A percentile compares a stretch with the other conserved stretches of the same genome.
Evolutionary conservation across 1,140 invertebrate species (phyloP).

Genomic region (Drosophila malerkotliana): DNA sequence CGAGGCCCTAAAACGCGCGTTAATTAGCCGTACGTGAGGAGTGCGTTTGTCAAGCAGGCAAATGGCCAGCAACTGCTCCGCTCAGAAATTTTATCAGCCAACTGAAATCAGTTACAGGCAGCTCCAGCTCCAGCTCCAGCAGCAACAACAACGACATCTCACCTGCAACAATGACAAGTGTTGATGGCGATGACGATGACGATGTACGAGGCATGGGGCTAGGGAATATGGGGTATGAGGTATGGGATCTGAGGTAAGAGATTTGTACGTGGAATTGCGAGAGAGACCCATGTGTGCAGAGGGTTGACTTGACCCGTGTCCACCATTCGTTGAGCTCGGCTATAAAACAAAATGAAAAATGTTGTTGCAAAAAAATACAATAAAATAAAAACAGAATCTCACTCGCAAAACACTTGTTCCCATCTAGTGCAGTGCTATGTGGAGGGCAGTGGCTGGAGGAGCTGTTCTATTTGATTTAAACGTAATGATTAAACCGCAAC

Average conservation of each 20-base stretch:
- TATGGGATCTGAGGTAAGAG: constrained; percentile 40
- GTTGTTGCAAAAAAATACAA: constrained; percentile 64
- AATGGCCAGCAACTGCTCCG: constrained; percentile 45
- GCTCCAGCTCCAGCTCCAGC: constrained; percentile 8
- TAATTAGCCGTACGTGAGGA: constrained; percentile 78
- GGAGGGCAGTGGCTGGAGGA: constrained; percentile 25
- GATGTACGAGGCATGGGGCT: constrained; percentile 20
- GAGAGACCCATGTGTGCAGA: constrained; percentile 39
- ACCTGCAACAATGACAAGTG: constrained; percentile 80
- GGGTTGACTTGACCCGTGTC: constrained; percentile 62
- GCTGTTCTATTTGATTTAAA: constrained; percentile 71
- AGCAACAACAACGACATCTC: constrained; percentile 11
- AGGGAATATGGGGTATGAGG: constrained; percentile 25
- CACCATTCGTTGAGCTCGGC: constrained; percentile 42
- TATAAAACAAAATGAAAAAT: constrained; percentile 80
- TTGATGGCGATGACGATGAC: constrained; percentile 45
- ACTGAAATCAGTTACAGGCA: constrained; percentile 68
- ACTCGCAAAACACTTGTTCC: constrained; percentile 40
- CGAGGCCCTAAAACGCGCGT: constrained; percentile 63
- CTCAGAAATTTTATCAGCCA: constrained; percentile 58
- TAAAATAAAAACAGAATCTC: constrained; percentile 10
- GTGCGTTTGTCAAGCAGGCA: constrained; percentile 68
- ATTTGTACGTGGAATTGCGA: constrained; percentile 44
- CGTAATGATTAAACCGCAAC: constrained; percentile 73
- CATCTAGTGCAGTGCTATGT: constrained; percentile 23